A percentile compares a stretch with the other conserved stretches of the same genome.
phyloP scores from a whole-genome alignment of 1,140 invertebrate species.

The Agrilus planipennis region DNA sequence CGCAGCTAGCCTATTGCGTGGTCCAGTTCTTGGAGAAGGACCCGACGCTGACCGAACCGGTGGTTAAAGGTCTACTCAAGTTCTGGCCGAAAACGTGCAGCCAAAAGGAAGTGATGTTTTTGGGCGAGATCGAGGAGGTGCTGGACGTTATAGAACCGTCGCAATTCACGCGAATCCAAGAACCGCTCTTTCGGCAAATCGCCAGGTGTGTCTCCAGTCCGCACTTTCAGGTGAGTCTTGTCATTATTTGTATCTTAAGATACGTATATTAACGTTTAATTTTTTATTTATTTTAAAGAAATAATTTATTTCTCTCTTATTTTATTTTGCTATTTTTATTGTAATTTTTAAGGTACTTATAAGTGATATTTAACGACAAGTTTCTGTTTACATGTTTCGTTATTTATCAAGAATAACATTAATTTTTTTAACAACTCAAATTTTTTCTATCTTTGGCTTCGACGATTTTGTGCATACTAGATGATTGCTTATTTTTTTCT shows the following conservation, averaged over 20 bases:
- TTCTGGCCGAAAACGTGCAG: conserved; percentile 99
- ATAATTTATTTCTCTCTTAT: not conserved
- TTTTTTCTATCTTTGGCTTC: too few relatives aligned
- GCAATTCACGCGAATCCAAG: conserved; percentile 97
- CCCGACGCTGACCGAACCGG: conserved; percentile 88
- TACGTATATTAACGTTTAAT: conserved; percentile 10
- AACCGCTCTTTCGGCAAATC: conserved; percentile 93
- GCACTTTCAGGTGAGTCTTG: conserved; percentile 73
- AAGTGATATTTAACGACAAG: too few relatives aligned
- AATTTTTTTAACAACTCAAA: too few relatives aligned
- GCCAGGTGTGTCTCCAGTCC: conserved; percentile 97
- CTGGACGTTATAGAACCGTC: conserved; percentile 97
- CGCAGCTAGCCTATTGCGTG: conserved; percentile 98
- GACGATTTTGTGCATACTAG: too few relatives aligned
- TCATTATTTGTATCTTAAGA: conserved; percentile 8
- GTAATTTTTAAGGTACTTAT: not conserved
- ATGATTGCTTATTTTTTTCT: too few relatives aligned
- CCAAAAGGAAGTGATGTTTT: conserved; percentile 99
- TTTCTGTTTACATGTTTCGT: too few relatives aligned
- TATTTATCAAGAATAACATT: too few relatives aligned
- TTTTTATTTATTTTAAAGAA: conserved; percentile 4
- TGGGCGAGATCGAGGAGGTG: conserved; percentile 96
- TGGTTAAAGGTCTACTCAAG: conserved; percentile 90
- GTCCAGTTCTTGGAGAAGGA: conserved; percentile 99
- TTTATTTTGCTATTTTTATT: too few relatives aligned